Evolutionary conservation across 1,140 invertebrate genomes (phyloP), one percentile per base, ranked within the genome.

Genomic region (Diploscapter pachys): DNA sequence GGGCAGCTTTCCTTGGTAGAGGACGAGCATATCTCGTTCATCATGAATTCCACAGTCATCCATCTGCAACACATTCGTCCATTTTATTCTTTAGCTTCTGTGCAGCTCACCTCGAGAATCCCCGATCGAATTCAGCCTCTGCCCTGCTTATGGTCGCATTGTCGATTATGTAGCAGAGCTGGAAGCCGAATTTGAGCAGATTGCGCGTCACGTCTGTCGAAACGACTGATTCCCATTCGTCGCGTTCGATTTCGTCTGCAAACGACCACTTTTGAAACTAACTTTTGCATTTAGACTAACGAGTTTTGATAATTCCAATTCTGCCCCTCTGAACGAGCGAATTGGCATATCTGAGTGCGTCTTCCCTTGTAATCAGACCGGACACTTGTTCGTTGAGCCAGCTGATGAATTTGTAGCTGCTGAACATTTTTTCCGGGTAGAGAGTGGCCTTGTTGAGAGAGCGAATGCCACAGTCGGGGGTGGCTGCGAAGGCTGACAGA

Each of bases 341-440:
- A 88, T 92, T 90, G 88, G 92, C 90, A 64, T 91, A 88, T 50
- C 84, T 83, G 9, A 90, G 87, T 53, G 91, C 92, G 78, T 89
- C 87, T 49, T 90, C 87, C 49, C 90, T 86, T 70, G 89, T 89
- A 0, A 88, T 87, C 4, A 92, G 88, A 8, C 90, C 92, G 71
- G 93, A 92, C 78, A 96, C 90, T 72, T 92, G 90, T 50, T 89
- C 89, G 68, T n/a, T 51, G 49, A 96, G 87, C 95, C 95, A 98
- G 80, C 91, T 89, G 4, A 95, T 90, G 3, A 93, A 93, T 87
- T 98, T 95, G 61, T 91, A 91, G 62, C 93, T 92, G 0, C 97
- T 91, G 87, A 98, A 98, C 4, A 85, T 82, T 71, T 87, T 81
- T 3, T 72, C 51, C 50, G 87, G 87, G 50, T 87, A 78, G 9